Evolutionary conservation across 2,888 invertebrate species (phyloP).

Genomic region (Oxycera nigricornis): DNA sequence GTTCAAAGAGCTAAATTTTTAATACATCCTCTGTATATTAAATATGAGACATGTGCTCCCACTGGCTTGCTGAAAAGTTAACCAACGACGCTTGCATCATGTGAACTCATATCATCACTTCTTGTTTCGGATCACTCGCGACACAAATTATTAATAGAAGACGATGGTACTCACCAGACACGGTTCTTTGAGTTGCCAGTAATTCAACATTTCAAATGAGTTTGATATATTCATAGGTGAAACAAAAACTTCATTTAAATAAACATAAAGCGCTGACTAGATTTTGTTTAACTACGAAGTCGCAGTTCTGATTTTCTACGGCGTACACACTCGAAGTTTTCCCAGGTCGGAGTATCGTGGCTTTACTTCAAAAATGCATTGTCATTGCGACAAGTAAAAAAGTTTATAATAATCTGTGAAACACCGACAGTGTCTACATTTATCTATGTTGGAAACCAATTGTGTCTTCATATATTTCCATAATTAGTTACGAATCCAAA

Average conservation of each 20-base stretch:
- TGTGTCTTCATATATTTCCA: too few relatives aligned
- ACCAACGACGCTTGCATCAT: slow-evolving; percentile 34
- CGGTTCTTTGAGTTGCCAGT: slow-evolving; percentile 44
- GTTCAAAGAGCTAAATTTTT: slow-evolving; percentile 43
- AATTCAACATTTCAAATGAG: slow-evolving; percentile 44
- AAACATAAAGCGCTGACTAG: slow-evolving; percentile 12
- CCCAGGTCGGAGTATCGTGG: too few relatives aligned
- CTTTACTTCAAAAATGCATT: too few relatives aligned
- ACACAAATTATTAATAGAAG: slow-evolving; percentile 46
- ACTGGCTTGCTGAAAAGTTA: slow-evolving; percentile 41
- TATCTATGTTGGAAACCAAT: too few relatives aligned
- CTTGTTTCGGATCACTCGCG: slow-evolving; percentile 43
- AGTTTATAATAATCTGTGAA: too few relatives aligned
- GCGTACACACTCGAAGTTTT: too few relatives aligned
- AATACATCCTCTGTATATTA: slow-evolving; percentile 43
- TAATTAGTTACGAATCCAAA: too few relatives aligned
- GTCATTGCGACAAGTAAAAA: too few relatives aligned
- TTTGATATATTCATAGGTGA: slow-evolving; percentile 44
- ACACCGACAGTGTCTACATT: too few relatives aligned
- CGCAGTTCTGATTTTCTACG: not conserved
- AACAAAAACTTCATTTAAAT: slow-evolving; percentile 18
- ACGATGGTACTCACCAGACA: slow-evolving; percentile 41
- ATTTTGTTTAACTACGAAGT: not conserved
- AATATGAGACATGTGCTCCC: slow-evolving; percentile 47
- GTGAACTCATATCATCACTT: slow-evolving; percentile 33